Evolutionary conservation across 2,888 invertebrate genomes (phyloP).

Genomic region (Tipula lateralis): DNA sequence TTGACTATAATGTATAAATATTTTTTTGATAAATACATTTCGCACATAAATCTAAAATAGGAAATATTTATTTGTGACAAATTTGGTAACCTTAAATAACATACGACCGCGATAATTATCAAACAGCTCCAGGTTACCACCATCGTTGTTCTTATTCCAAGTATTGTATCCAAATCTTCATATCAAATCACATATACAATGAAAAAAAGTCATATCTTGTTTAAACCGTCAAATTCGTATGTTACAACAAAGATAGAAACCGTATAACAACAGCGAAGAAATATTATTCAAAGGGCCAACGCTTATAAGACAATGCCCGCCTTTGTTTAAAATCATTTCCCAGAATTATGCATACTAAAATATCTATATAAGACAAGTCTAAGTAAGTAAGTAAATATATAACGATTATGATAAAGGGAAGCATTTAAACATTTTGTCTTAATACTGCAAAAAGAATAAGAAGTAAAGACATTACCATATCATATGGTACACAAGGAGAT

Average conservation of each 20-base stretch:
- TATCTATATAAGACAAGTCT: not conserved
- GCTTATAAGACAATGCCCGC: not conserved
- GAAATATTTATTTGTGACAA: too few species aligned
- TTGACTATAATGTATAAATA: too few species aligned
- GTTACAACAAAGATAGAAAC: not conserved
- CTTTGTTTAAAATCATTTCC: slow-evolving; percentile 28
- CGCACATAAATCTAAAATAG: too few species aligned
- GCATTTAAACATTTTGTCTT: not conserved
- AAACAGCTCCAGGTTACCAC: slow-evolving; percentile 4
- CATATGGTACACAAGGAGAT: not conserved
- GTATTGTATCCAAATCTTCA: not conserved
- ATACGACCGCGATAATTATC: not conserved
- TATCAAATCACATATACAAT: not conserved
- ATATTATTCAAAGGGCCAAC: slow-evolving; percentile 20
- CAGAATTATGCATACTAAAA: slow-evolving; percentile 29
- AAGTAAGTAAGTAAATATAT: not conserved
- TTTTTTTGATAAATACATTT: too few species aligned
- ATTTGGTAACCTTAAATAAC: too few species aligned
- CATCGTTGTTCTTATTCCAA: not conserved
- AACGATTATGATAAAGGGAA: not conserved
- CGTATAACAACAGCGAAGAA: not conserved
- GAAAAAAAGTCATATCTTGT: not conserved
- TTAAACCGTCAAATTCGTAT: slow-evolving; percentile 25
- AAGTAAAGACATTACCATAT: not conserved
- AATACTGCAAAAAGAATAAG: not conserved